These are phyloP conservation scores for Patella depressa DNA, from an alignment of 2,888 invertebrate species.

Conservation along the genomic window DNA sequence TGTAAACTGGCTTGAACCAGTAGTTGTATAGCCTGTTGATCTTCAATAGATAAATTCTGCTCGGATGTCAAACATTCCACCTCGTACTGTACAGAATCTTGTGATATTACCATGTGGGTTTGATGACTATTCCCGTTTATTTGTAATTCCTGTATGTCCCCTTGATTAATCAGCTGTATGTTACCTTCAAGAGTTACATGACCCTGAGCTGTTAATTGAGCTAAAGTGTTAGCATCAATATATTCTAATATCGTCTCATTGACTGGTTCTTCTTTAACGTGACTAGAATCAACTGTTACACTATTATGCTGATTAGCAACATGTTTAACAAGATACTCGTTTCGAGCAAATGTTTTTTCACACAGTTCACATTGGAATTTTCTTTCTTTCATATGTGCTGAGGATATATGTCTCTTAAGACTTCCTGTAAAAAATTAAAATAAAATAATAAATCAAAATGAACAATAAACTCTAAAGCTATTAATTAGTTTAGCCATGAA, in stretches of 20 bases:
- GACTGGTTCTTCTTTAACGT: not conserved
- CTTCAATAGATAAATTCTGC: slow-evolving; percentile 39
- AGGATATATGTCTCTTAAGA: slow-evolving; percentile 54
- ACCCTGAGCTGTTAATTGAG: not conserved
- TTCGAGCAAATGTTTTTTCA: slow-evolving; percentile 52
- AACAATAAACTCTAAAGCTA: no score
- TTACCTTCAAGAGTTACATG: not conserved
- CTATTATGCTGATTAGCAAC: slow-evolving; percentile 44
- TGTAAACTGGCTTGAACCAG: slow-evolving; percentile 41
- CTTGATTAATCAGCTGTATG: slow-evolving; percentile 14
- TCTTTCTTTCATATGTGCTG: slow-evolving; percentile 51
- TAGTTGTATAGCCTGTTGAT: slow-evolving; percentile 43
- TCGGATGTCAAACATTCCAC: slow-evolving; percentile 49
- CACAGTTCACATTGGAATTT: slow-evolving; percentile 54
- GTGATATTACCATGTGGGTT: slow-evolving; percentile 10
- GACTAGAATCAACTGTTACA: slow-evolving; percentile 21
- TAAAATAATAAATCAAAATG: not conserved
- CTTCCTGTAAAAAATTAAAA: slow-evolving; percentile 46
- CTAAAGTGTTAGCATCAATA: slow-evolving; percentile 17
- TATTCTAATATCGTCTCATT: not conserved
- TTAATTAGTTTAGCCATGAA: no score
- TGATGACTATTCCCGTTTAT: not conserved
- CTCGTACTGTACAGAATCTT: slow-evolving; percentile 46
- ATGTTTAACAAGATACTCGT: slow-evolving; percentile 58
- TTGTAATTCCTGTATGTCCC: not conserved